phyloP scores from a whole-genome alignment of 2,888 invertebrate genomes.

The Serrognathus titanus region DNA sequence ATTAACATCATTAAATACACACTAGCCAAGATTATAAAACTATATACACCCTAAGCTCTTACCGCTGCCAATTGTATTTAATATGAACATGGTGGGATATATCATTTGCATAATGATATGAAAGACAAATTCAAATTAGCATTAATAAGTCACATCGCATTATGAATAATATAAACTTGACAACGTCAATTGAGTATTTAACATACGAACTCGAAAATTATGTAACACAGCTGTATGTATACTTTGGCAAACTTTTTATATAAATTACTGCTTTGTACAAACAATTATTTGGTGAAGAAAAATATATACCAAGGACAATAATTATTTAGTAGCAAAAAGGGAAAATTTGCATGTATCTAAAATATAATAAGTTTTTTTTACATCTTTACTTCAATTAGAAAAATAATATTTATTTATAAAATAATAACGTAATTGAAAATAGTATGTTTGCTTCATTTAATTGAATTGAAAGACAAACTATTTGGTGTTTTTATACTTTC shows the following conservation, averaged over 20 bases:
- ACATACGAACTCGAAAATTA: not conserved
- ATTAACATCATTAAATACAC: slow-evolving; percentile 12
- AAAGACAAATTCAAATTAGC: slow-evolving; percentile 26
- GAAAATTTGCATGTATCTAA: too few relatives aligned
- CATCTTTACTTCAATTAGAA: too few relatives aligned
- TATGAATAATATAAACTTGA: slow-evolving; percentile 6
- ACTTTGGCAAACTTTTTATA: not conserved
- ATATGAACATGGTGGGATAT: slow-evolving; percentile 11
- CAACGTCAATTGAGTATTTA: slow-evolving; percentile 23
- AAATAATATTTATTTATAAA: too few relatives aligned
- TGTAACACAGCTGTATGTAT: not conserved
- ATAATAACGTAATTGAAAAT: too few relatives aligned
- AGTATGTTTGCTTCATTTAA: too few relatives aligned
- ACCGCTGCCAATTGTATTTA: slow-evolving; percentile 25
- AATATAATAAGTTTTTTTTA: too few relatives aligned
- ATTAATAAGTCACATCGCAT: slow-evolving; percentile 24
- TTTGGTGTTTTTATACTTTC: too few relatives aligned
- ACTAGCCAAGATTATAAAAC: slow-evolving; percentile 31
- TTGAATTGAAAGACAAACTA: too few relatives aligned
- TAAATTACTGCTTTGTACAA: too few relatives aligned
- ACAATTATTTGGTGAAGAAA: too few relatives aligned
- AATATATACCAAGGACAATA: too few relatives aligned
- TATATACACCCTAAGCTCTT: slow-evolving; percentile 29
- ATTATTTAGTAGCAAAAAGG: too few relatives aligned
- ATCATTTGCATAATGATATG: slow-evolving; percentile 21